These are phyloP conservation scores for Leptothorax acervorum DNA, from an alignment of 2,888 invertebrate genomes.

Conservation along the genomic window DNA sequence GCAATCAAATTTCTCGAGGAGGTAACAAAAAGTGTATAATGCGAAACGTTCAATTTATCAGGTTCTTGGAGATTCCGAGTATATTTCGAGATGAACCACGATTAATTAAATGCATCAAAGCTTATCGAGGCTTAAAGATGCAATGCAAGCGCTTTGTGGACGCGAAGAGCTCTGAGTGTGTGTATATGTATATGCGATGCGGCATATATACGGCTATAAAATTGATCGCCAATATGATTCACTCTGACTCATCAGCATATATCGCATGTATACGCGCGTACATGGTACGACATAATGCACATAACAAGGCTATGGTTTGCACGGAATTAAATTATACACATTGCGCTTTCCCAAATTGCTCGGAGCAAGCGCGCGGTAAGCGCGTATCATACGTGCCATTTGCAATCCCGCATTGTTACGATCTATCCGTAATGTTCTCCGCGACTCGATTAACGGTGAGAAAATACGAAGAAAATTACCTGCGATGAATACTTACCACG, in stretches of 20 bases:
- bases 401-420: constrained; percentile 30
- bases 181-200: background rate
- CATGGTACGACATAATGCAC: constrained; percentile 50
- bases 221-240: constrained; percentile 57
- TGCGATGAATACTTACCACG: background rate
- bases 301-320: constrained; percentile 56
- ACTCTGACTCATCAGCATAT: constrained; percentile 53
- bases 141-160: background rate
- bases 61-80: background rate
- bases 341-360: constrained; percentile 55
- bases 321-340: constrained; percentile 57
- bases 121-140: constrained; percentile 3
- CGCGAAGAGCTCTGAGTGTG: background rate
- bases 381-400: constrained; percentile 17
- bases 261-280: constrained; percentile 49
- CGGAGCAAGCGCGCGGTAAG: constrained; percentile 28
- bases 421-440: constrained; percentile 32
- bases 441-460: constrained; percentile 45
- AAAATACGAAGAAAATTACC: constrained; percentile 29
- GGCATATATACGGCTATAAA: constrained; percentile 35
- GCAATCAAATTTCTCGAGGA: background rate
- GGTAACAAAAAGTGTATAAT: background rate
- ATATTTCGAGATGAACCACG: background rate
- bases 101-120: constrained; percentile 6
- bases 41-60: background rate